A percentile compares a stretch with the other conserved stretches of the same genome.
phyloP scores from a whole-genome alignment of 1,140 invertebrate genomes.

The Papilio glaucus region DNA sequence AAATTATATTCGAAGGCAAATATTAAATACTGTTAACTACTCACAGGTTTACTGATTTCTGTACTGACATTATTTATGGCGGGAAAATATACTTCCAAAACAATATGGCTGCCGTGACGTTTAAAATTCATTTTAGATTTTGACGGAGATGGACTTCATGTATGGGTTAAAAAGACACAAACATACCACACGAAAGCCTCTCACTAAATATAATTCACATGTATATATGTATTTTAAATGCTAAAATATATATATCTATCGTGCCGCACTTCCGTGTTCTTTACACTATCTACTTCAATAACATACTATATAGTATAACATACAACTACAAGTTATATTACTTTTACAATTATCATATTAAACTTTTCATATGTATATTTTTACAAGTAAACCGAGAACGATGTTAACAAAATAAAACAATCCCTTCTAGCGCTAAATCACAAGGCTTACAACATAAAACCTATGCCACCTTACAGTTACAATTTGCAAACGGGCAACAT shows the following conservation, averaged over 20 bases:
- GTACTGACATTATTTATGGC: neutral
- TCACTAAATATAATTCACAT: slow-evolving; percentile 54
- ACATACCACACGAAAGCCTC: slow-evolving; percentile 52
- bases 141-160: neutral
- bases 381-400: slow-evolving; percentile 56
- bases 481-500: neutral
- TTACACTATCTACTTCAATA: slow-evolving; percentile 46
- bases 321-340: slow-evolving; percentile 54
- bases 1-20: neutral
- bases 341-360: slow-evolving; percentile 51
- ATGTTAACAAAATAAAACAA: slow-evolving; percentile 49
- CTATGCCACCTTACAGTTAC: slow-evolving; percentile 38
- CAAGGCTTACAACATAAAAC: slow-evolving; percentile 47
- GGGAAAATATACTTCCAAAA: neutral
- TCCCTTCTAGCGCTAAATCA: slow-evolving; percentile 58
- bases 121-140: neutral
- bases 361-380: slow-evolving; percentile 54
- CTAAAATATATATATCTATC: slow-evolving; percentile 46
- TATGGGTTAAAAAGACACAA: slow-evolving; percentile 28
- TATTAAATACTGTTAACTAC: neutral
- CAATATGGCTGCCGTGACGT: neutral
- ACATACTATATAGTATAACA: slow-evolving; percentile 41
- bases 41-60: too few relatives aligned
- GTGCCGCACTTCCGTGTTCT: slow-evolving; percentile 46
- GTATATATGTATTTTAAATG: slow-evolving; percentile 52